phyloP scores from a whole-genome alignment of 2,888 invertebrate species.

The Deilephila porcellus region DNA sequence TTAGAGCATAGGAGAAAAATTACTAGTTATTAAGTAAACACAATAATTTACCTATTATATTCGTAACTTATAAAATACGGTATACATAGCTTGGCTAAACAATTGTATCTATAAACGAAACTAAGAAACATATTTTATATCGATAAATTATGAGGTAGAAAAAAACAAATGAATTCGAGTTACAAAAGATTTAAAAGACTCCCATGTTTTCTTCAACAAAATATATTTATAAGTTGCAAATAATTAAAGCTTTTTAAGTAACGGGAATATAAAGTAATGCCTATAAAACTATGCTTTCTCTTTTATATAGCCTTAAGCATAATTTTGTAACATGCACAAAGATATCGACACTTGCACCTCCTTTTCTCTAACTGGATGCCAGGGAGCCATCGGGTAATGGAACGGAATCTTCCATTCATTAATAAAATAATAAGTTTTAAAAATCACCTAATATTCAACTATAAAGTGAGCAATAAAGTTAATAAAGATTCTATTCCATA shows the following conservation, averaged over 20 bases:
- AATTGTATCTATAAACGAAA: neutral
- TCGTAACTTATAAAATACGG: too few species aligned
- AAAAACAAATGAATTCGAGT: neutral
- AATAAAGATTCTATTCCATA: constrained; percentile 46
- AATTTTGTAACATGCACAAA: neutral
- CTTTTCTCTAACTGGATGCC: constrained; percentile 19
- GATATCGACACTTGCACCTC: neutral
- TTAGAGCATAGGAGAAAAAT: neutral
- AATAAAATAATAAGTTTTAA: constrained; percentile 41
- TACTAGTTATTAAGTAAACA: neutral
- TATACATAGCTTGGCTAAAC: neutral
- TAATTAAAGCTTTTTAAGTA: constrained; percentile 12
- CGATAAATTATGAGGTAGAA: constrained; percentile 22
- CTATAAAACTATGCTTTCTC: neutral
- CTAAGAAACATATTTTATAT: neutral
- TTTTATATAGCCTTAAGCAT: neutral
- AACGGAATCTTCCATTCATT: constrained; percentile 51
- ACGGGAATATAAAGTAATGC: neutral
- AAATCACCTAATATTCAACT: constrained; percentile 43
- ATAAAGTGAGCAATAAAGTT: constrained; percentile 44
- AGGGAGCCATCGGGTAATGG: constrained; percentile 44
- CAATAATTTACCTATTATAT: neutral
- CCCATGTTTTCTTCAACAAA: neutral
- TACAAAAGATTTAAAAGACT: neutral
- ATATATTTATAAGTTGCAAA: constrained; percentile 15